Evolutionary conservation across 2,888 invertebrate genomes (phyloP).

Genomic region (Orthosia gothica): DNA sequence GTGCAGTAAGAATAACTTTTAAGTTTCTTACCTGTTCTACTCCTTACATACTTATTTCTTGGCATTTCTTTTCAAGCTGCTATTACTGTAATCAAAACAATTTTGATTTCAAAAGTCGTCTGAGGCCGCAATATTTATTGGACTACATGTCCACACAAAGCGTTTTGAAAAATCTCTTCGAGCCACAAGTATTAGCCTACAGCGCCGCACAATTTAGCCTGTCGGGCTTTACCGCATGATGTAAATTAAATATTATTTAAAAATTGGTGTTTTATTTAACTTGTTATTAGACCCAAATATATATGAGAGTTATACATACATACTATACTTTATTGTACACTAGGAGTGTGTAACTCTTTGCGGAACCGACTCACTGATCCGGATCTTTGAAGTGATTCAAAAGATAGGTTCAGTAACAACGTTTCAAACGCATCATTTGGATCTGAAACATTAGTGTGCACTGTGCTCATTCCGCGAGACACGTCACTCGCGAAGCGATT

Average conservation of each 20-base stretch:
- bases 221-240: slow-evolving; percentile 1
- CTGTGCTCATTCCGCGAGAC: too few relatives aligned
- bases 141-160: background rate
- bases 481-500: too few relatives aligned
- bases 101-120: slow-evolving; percentile 36
- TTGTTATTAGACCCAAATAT: background rate
- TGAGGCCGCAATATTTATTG: background rate
- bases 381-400: too few relatives aligned
- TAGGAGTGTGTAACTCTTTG: too few relatives aligned
- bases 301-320: background rate
- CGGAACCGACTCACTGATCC: too few relatives aligned
- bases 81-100: slow-evolving; percentile 61
- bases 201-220: too few relatives aligned
- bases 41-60: slow-evolving; percentile 52
- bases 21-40: slow-evolving; percentile 50
- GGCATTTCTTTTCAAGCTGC: slow-evolving; percentile 56
- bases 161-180: background rate
- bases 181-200: background rate
- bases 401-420: too few relatives aligned
- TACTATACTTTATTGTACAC: too few relatives aligned
- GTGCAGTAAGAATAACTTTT: slow-evolving; percentile 22
- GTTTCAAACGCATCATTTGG: too few relatives aligned
- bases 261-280: background rate
- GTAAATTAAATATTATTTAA: background rate
- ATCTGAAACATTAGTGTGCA: too few relatives aligned